These are phyloP conservation scores for Enteromius anoplus DNA, from an alignment of 2,797 vertebrate species.

Conservation along the genomic window DNA sequence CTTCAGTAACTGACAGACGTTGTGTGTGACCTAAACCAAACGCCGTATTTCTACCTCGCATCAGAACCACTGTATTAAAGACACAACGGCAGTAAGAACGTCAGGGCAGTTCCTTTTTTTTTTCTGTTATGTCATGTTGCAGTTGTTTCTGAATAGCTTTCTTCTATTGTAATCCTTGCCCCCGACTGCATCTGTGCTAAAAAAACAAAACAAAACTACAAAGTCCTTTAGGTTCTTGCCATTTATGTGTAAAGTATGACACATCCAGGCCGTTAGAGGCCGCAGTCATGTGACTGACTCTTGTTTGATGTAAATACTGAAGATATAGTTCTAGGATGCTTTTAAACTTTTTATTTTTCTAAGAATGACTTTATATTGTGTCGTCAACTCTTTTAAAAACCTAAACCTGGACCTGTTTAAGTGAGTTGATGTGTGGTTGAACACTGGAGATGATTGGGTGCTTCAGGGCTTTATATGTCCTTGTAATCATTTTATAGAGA, in stretches of 20 bases:
- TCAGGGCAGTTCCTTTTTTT: not conserved
- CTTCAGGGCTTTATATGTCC: not conserved
- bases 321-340: not conserved
- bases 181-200: not conserved
- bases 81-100: not conserved
- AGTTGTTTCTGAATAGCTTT: not conserved
- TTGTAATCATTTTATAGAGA: not conserved
- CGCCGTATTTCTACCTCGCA: conserved; percentile 39
- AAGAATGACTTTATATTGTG: not conserved
- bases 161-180: not conserved
- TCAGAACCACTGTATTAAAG: conserved; percentile 33
- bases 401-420: not conserved
- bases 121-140: not conserved
- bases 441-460: conserved; percentile 30
- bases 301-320: conserved; percentile 1
- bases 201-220: too few relatives aligned
- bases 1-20: not conserved
- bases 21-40: conserved; percentile 13
- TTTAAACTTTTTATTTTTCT: not conserved
- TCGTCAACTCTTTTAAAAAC: not conserved
- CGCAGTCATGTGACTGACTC: not conserved
- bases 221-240: not conserved
- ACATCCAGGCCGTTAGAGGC: not conserved
- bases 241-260: not conserved
- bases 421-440: not conserved